phyloP scores from a whole-genome alignment of 2,888 invertebrate species.

The Acrocyrtus sp. region DNA sequence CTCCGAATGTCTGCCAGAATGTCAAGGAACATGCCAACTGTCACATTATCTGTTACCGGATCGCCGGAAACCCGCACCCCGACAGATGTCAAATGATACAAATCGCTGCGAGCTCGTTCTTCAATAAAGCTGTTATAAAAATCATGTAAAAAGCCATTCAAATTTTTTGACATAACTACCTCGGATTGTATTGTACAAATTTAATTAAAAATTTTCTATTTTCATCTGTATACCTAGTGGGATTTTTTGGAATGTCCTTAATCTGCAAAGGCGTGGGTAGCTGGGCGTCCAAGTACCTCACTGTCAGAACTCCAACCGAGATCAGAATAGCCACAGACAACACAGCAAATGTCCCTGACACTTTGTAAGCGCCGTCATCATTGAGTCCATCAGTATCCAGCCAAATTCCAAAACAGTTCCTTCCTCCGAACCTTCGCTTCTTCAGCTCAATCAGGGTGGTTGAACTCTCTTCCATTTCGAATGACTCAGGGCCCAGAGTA shows the following conservation, averaged over 20 bases:
- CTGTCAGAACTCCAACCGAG: slow-evolving; percentile 35
- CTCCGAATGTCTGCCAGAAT: slow-evolving; percentile 59
- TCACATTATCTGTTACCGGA: slow-evolving; percentile 79
- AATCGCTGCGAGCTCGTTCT: slow-evolving; percentile 74
- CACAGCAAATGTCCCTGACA: slow-evolving; percentile 28
- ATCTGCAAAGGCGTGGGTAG: slow-evolving; percentile 48
- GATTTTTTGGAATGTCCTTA: slow-evolving; percentile 39
- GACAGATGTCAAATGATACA: slow-evolving; percentile 73
- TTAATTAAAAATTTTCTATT: no score
- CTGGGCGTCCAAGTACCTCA: slow-evolving; percentile 56
- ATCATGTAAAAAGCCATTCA: no score
- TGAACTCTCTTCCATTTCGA: no score
- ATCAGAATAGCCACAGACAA: slow-evolving; percentile 32
- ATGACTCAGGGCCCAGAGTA: no score
- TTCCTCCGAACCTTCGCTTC: no score
- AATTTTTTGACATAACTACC: no score
- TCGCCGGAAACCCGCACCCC: slow-evolving; percentile 83
- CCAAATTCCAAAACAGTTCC: no score
- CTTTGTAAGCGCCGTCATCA: slow-evolving; percentile 10
- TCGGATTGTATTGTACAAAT: no score
- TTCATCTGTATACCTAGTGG: slow-evolving; percentile 41
- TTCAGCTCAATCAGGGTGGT: no score
- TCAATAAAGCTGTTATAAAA: slow-evolving; percentile 71
- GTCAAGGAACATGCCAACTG: slow-evolving; percentile 66
- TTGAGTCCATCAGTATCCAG: not conserved